phyloP scores from a whole-genome alignment of 2,113 vertebrate species.

The Oreochromis spilurus region DNA sequence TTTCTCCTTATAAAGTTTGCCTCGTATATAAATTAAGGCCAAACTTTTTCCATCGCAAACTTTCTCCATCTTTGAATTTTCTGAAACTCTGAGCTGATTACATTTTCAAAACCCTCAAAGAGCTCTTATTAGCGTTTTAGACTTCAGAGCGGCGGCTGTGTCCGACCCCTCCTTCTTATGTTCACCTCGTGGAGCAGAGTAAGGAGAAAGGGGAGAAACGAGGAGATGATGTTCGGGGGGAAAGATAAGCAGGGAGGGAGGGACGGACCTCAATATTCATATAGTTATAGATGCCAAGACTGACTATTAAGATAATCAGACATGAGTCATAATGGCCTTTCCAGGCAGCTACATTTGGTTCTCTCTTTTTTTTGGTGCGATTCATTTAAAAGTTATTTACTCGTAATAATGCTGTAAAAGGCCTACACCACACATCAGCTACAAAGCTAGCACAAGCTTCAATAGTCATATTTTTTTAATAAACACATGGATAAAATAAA shows the following conservation, averaged over 20 bases:
- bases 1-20: slow-evolving; percentile 9
- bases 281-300: neutral
- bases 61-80: slow-evolving; percentile 6
- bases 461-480: neutral
- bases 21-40: slow-evolving; percentile 5
- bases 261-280: slow-evolving; percentile 37
- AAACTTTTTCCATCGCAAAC: slow-evolving; percentile 31
- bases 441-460: neutral
- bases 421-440: neutral
- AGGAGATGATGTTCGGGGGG: slow-evolving; percentile 7
- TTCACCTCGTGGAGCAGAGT: neutral
- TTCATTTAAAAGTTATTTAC: neutral
- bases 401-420: neutral
- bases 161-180: neutral
- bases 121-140: slow-evolving; percentile 33
- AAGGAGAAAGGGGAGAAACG: slow-evolving; percentile 26
- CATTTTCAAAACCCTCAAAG: slow-evolving; percentile 35
- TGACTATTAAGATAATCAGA: neutral
- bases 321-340: neutral
- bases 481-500: neutral
- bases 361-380: neutral
- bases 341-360: neutral
- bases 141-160: neutral
- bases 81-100: slow-evolving; percentile 26
- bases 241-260: slow-evolving; percentile 36